Conservation (phyloP, 2,888 invertebrate genomes). For the Mamestra brassicae region DNA sequence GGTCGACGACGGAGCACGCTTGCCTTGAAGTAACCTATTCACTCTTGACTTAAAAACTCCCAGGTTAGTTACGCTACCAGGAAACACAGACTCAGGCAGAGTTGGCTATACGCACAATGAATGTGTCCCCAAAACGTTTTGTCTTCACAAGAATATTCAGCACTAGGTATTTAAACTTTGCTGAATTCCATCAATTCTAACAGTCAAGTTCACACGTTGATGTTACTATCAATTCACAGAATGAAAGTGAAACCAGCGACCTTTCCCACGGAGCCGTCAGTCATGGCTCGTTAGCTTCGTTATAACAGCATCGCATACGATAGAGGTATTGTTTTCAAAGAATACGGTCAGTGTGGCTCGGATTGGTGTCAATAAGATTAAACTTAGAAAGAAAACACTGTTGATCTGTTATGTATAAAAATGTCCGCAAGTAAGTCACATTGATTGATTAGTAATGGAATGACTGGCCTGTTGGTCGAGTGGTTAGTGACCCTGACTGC, state of each 20-base stretch:
- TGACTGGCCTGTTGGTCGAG: no score
- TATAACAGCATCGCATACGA: constrained; percentile 5
- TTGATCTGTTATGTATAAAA: no score
- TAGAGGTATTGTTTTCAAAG: background rate
- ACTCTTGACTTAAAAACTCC: no score
- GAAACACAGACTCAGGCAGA: no score
- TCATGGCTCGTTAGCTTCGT: background rate
- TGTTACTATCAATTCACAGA: constrained; percentile 27
- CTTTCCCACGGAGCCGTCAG: constrained; percentile 33
- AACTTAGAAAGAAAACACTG: background rate
- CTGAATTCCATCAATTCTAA: constrained; percentile 6
- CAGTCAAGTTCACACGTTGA: constrained; percentile 19
- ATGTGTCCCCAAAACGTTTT: no score
- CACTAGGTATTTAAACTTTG: background rate
- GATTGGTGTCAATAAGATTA: constrained; percentile 1
- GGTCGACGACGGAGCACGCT: no score
- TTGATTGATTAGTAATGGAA: no score
- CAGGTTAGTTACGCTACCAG: no score
- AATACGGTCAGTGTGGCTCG: background rate
- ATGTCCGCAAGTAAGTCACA: no score
- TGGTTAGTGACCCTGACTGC: no score
- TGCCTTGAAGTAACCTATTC: no score
- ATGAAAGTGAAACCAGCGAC: constrained; percentile 34
- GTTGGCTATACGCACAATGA: no score
- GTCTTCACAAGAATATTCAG: background rate